Evolutionary conservation across 2,113 vertebrate genomes (phyloP).

Genomic region (Tetrao urogallus): DNA sequence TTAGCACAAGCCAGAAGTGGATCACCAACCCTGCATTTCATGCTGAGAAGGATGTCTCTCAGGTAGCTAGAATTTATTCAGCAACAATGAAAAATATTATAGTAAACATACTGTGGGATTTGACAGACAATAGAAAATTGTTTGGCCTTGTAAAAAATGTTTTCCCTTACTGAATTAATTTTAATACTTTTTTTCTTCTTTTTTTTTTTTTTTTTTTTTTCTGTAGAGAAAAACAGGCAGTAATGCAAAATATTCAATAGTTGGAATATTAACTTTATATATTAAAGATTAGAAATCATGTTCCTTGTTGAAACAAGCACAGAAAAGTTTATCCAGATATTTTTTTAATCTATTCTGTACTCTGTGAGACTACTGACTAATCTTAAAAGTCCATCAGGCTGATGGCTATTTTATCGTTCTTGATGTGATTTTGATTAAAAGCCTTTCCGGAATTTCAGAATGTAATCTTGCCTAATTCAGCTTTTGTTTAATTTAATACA

Average conservation of each 20-base stretch:
- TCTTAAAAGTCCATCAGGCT: background rate
- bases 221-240: background rate
- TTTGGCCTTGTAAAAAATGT: background rate
- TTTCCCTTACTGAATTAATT: background rate
- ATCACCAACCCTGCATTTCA: background rate
- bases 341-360: background rate
- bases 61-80: background rate
- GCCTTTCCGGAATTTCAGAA: background rate
- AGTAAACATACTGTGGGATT: constrained; percentile 5
- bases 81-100: background rate
- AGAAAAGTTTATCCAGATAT: background rate
- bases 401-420: background rate
- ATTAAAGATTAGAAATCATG: background rate
- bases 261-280: background rate
- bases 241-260: background rate
- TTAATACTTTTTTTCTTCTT: background rate
- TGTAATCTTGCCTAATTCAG: background rate
- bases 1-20: background rate
- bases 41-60: background rate
- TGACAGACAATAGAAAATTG: background rate
- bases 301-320: background rate
- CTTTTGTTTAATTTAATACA: background rate
- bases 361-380: background rate
- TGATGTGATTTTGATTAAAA: background rate
- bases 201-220: background rate